Conservation (phyloP, 2,888 invertebrate species). For the Atethmia centrago region DNA sequence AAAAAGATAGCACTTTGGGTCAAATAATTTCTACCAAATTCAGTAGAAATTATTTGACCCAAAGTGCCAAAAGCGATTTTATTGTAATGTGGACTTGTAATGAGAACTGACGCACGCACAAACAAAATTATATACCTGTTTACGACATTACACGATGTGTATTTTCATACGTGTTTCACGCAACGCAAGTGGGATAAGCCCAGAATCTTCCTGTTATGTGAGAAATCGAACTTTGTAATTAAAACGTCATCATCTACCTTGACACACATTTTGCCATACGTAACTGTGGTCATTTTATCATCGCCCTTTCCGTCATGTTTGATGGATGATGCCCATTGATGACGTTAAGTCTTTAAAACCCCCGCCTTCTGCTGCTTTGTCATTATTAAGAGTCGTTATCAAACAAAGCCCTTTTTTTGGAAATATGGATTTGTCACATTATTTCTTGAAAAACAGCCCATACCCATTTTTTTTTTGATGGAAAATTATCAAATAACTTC, state of each 20-base stretch:
- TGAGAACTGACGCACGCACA: constrained; percentile 6
- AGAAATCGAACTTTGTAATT: background rate
- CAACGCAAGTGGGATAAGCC: background rate
- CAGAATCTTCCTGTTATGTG: constrained; percentile 17
- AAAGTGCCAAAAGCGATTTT: background rate
- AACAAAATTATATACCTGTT: background rate
- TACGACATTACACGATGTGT: background rate
- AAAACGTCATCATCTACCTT: background rate
- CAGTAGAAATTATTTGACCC: too few species aligned
- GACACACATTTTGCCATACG: background rate
- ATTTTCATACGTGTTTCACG: background rate
- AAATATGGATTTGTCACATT: background rate
- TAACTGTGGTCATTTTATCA: constrained; percentile 8
- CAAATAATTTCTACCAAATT: too few species aligned
- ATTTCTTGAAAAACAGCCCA: background rate
- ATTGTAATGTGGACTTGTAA: background rate
- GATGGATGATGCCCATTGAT: background rate
- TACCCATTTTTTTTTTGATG: too few species aligned
- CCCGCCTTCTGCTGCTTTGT: background rate
- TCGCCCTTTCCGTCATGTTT: background rate
- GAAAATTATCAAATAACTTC: too few species aligned
- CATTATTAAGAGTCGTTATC: background rate
- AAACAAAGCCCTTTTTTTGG: background rate
- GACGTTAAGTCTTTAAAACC: background rate
- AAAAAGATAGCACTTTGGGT: background rate